Percentiles rank a stretch among this genome's conserved stretches.
phyloP scores from a whole-genome alignment of 2,797 vertebrate genomes.

The Oryzias dopingdopingensis region DNA sequence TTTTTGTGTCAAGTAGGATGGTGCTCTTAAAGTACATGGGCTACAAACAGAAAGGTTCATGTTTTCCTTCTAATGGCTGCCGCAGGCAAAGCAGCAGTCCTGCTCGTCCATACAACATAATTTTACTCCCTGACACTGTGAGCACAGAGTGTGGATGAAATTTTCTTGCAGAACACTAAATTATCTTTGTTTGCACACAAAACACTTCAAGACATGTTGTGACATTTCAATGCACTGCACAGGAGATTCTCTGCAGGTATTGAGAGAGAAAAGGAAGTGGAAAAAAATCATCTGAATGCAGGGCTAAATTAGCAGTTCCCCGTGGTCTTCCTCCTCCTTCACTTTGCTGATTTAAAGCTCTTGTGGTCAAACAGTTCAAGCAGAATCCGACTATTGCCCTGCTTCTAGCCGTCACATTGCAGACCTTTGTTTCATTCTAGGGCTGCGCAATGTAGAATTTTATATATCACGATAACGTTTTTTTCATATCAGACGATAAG shows the following conservation, averaged over 20 bases:
- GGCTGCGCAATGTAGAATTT: too few relatives aligned
- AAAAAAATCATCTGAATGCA: conserved; percentile 47
- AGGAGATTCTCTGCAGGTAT: conserved; percentile 24
- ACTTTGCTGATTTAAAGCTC: conserved; percentile 62
- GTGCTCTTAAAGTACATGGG: conserved; percentile 36
- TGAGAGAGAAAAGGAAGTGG: conserved; percentile 25
- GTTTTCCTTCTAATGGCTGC: conserved; percentile 44
- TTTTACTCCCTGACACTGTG: conserved; percentile 53
- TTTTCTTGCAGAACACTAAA: conserved; percentile 43
- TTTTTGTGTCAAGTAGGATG: conserved; percentile 15
- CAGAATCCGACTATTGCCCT: conserved; percentile 29
- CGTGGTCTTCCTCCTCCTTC: conserved; percentile 38
- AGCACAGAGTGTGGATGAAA: conserved; percentile 45
- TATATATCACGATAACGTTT: too few relatives aligned
- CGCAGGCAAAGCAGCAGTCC: conserved; percentile 38
- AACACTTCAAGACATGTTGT: conserved; percentile 19
- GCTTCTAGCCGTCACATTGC: conserved; percentile 16
- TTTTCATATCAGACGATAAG: too few relatives aligned
- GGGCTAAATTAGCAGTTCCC: conserved; percentile 49
- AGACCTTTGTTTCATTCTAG: conserved; percentile 18
- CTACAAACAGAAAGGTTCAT: conserved; percentile 51
- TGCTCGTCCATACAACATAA: conserved; percentile 45
- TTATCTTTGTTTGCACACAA: conserved; percentile 63
- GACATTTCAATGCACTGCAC: conserved; percentile 34
- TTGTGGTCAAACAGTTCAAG: conserved; percentile 42